Percentiles rank a stretch among this genome's conserved stretches.
phyloP scores from a whole-genome alignment of 2,888 invertebrate species.

The Drosophila nr. medialis region DNA sequence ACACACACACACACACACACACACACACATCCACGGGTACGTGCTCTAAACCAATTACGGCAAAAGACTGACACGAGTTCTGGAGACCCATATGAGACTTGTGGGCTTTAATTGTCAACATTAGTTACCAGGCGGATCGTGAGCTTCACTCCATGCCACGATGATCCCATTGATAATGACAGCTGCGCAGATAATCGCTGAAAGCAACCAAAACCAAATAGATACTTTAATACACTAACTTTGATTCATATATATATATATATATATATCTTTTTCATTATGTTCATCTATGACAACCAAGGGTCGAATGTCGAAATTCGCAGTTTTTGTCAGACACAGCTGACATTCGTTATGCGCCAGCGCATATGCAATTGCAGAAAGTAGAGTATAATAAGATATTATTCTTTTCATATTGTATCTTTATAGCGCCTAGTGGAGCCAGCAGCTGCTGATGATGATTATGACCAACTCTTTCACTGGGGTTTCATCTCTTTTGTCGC shows the following conservation, averaged over 20 bases:
- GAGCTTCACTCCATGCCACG: conserved; percentile 47
- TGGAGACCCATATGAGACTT: conserved; percentile 25
- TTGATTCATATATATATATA: background rate
- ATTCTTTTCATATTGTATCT: conserved; percentile 42
- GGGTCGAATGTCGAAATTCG: background rate
- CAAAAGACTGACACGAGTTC: conserved; percentile 65
- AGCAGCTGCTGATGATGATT: conserved; percentile 21
- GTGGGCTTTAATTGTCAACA: conserved; percentile 55
- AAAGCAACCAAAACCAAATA: background rate
- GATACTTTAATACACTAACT: conserved; percentile 11
- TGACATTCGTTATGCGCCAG: background rate
- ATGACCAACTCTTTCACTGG: conserved; percentile 33
- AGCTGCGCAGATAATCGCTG: conserved; percentile 12
- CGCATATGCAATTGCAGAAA: background rate
- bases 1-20: background rate
- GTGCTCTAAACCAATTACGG: conserved; percentile 69
- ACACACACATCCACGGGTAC: conserved; percentile 41
- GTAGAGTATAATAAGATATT: conserved; percentile 36
- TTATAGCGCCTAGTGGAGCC: conserved; percentile 41
- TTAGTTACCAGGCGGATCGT: conserved; percentile 56
- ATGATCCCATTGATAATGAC: conserved; percentile 53
- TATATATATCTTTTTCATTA: background rate
- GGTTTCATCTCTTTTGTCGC: conserved; percentile 58
- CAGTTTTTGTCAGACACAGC: background rate
- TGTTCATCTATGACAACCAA: background rate